Evolutionary conservation across 2,113 vertebrate genomes (phyloP), one percentile per base, ranked within the genome.

Genomic region (Nettapus auritus): DNA sequence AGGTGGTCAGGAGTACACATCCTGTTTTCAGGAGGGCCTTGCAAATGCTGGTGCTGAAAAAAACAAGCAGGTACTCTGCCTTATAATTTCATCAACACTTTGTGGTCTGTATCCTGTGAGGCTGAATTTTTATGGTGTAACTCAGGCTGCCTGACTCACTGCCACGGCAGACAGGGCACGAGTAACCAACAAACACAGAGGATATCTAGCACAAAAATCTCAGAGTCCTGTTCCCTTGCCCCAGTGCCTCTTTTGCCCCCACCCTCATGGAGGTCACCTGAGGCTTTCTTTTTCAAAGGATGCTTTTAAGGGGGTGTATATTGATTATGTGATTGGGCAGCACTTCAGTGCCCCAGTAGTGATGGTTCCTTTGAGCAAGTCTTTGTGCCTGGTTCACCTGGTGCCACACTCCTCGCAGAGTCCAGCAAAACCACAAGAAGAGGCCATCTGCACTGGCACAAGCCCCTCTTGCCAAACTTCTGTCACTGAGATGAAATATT

Each of bases 161-260:
- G 15, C 21, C 0, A 2, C 40, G 38, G 18, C 11, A 44, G 18
- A 18, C 28, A 74, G 0, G 0, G 7, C 50, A 55, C 3, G 1
- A 74, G 6, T 31, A 60, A 60, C 16, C 50, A 44, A 56, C 23
- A 67, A 66, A 69, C 14, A 31, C 0, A 7, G 57, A 78, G 11
- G 31, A 48, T 50, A 31, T 8, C 13, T 57, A 53, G 46, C 19
- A 46, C 9, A 36, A 55, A 13, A 70, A 53, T 63, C 22, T 34
- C 25, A 9, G 40, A 9, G 40, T 53, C 42, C n/a, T 75, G n/a
- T 17, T 82, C 42, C 25, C 13, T 88, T 23, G 57, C 10, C 10
- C 15, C 16, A 78, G 19, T 8, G 40, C 0, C 3, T 10, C 22
- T 83, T 86, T 69, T 74, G 36, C 13, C 29, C 68, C 38, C 6